Evolutionary conservation across 2,888 invertebrate species (phyloP).

Genomic region (Euspilapteryx auroguttella): DNA sequence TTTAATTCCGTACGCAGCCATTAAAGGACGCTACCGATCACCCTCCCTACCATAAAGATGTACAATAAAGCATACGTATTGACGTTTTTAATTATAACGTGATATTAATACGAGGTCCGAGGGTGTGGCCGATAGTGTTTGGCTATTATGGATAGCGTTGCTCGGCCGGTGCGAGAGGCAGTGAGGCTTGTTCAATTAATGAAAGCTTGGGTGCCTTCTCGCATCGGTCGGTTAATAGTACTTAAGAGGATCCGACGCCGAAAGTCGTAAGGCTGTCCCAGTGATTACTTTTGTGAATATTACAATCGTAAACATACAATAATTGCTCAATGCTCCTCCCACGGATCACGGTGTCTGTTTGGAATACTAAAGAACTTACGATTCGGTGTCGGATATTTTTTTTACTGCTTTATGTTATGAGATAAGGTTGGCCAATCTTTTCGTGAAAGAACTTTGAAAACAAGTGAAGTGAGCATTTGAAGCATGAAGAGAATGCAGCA

Average conservation of each 20-base stretch:
- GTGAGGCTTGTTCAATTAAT: no score
- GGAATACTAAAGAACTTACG: no score
- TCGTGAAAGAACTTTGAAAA: constrained; percentile 14
- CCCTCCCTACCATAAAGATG: constrained; percentile 23
- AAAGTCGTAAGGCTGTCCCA: constrained; percentile 33
- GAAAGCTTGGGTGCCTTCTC: constrained; percentile 20
- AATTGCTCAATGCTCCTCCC: constrained; percentile 41
- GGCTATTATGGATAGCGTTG: constrained; percentile 26
- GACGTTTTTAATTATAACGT: constrained; percentile 29
- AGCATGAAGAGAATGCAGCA: constrained; percentile 7
- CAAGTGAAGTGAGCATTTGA: constrained; percentile 5
- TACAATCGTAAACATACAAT: constrained; percentile 37
- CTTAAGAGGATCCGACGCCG: constrained; percentile 34
- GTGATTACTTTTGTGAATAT: constrained; percentile 40
- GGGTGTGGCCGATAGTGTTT: constrained; percentile 52
- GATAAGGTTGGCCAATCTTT: constrained; percentile 49
- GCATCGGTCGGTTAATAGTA: constrained; percentile 29
- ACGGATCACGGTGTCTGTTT: constrained; percentile 19
- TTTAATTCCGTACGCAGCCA: constrained; percentile 39
- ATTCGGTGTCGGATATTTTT: constrained; percentile 28
- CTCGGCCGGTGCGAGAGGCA: constrained; percentile 20
- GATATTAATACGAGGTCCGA: constrained; percentile 25
- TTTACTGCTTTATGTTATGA: constrained; percentile 23
- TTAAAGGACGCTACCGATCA: constrained; percentile 32
- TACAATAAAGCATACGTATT: constrained; percentile 25